These are phyloP conservation scores for Heliothis virescens DNA, from an alignment of 1,140 invertebrate species.

Conservation along the genomic window DNA sequence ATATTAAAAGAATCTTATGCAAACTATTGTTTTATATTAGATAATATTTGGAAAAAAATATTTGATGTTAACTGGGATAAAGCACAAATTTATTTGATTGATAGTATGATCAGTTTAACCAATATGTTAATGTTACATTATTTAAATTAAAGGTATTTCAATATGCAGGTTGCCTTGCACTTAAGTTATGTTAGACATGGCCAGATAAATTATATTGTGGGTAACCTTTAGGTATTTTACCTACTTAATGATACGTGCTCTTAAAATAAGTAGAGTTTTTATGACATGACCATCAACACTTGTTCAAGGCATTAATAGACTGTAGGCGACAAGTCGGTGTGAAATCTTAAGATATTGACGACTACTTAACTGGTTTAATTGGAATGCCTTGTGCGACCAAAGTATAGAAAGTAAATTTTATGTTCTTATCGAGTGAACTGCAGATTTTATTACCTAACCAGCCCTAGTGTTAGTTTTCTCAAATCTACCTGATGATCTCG, in stretches of 20 bases:
- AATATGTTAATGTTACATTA: too few relatives aligned
- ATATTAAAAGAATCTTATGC: too few relatives aligned
- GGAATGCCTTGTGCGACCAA: background rate
- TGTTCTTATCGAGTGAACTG: background rate
- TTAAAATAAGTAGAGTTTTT: background rate
- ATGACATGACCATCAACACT: background rate
- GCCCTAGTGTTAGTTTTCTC: too few relatives aligned
- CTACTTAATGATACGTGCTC: too few relatives aligned
- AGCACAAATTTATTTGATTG: too few relatives aligned
- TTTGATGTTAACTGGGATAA: background rate
- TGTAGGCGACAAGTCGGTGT: slow-evolving; percentile 12
- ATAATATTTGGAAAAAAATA: background rate
- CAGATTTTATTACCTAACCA: too few relatives aligned
- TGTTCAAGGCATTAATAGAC: background rate
- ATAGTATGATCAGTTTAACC: too few relatives aligned
- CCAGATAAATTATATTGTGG: background rate
- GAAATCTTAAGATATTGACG: slow-evolving; percentile 4
- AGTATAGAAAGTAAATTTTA: background rate
- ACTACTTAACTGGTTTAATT: background rate
- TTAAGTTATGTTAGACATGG: background rate
- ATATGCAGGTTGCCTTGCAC: too few relatives aligned
- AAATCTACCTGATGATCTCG: too few relatives aligned
- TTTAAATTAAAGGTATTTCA: too few relatives aligned
- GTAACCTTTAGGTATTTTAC: too few relatives aligned
- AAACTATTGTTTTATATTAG: too few relatives aligned